Conservation (phyloP, 1,140 invertebrate species). For the Cydia fagiglandana region DNA sequence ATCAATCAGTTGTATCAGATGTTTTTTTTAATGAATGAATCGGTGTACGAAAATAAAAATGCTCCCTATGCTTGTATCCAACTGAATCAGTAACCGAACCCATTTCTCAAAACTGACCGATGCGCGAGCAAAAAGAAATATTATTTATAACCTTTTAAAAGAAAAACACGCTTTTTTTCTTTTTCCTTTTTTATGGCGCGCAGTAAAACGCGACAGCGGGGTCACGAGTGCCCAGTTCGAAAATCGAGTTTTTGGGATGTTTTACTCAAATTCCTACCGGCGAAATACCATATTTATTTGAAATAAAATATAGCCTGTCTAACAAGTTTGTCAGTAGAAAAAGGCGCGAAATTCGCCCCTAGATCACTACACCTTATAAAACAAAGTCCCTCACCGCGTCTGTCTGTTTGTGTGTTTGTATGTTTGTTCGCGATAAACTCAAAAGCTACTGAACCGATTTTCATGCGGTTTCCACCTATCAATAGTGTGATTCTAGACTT, state of each 20-base stretch:
- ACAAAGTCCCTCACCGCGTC: no score
- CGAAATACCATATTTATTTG: not conserved
- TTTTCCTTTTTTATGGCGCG: conserved; percentile 52
- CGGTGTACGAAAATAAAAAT: conserved; percentile 9
- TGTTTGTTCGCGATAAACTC: no score
- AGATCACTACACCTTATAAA: no score
- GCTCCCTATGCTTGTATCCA: conserved; percentile 3
- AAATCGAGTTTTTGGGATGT: conserved; percentile 41
- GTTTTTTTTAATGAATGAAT: conserved; percentile 13
- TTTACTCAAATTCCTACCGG: conserved; percentile 1
- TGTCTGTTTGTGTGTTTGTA: no score
- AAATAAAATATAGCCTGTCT: no score
- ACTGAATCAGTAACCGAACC: conserved; percentile 31
- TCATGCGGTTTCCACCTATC: no score
- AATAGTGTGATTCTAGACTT: no score
- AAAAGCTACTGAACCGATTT: no score
- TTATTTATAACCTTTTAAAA: conserved; percentile 56
- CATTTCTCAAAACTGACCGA: conserved; percentile 42
- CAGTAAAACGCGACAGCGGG: conserved; percentile 52
- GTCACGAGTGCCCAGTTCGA: conserved; percentile 48
- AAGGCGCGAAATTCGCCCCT: no score
- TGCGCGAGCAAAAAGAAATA: conserved; percentile 42
- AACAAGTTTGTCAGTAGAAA: no score
- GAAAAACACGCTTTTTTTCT: conserved; percentile 50
- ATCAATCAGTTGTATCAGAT: not conserved